These are phyloP conservation scores for Metaphire vulgaris DNA, from an alignment of 1,140 invertebrate genomes.

Conservation along the genomic window DNA sequence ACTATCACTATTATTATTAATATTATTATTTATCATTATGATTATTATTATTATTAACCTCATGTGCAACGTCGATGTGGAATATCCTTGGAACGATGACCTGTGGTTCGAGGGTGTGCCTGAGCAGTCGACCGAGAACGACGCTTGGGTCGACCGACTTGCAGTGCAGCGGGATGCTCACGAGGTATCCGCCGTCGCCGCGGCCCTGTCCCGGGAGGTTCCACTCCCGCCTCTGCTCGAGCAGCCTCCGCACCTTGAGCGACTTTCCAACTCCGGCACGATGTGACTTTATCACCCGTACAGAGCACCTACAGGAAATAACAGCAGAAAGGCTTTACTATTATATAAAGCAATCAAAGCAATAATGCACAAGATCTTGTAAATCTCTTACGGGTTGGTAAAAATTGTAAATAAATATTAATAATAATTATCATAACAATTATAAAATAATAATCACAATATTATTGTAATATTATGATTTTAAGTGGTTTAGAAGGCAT, in stretches of 20 bases:
- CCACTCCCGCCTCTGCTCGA: constrained; percentile 21
- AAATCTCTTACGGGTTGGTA: no score
- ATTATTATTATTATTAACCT: no score
- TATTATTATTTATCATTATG: no score
- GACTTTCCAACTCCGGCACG: constrained; percentile 44
- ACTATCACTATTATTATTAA: no score
- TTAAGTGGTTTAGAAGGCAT: no score
- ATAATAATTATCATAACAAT: no score
- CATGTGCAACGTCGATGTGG: constrained; percentile 43
- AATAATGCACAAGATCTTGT: no score
- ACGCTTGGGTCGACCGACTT: constrained; percentile 32
- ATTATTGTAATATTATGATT: no score
- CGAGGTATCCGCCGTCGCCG: not conserved
- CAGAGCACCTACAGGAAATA: constrained; percentile 36
- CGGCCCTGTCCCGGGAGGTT: not conserved
- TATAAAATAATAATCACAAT: no score
- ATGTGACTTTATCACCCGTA: constrained; percentile 40
- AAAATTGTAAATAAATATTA: no score
- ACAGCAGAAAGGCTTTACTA: no score
- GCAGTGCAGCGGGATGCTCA: constrained; percentile 36
- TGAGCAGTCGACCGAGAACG: constrained; percentile 33
- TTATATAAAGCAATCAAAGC: no score
- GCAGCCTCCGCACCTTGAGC: constrained; percentile 36
- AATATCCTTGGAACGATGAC: constrained; percentile 35
- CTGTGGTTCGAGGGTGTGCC: constrained; percentile 32